A percentile compares a stretch with the other conserved stretches of the same genome.
Evolutionary conservation across 1,140 invertebrate genomes (phyloP).

Genomic region (Eufriesea mexicana): DNA sequence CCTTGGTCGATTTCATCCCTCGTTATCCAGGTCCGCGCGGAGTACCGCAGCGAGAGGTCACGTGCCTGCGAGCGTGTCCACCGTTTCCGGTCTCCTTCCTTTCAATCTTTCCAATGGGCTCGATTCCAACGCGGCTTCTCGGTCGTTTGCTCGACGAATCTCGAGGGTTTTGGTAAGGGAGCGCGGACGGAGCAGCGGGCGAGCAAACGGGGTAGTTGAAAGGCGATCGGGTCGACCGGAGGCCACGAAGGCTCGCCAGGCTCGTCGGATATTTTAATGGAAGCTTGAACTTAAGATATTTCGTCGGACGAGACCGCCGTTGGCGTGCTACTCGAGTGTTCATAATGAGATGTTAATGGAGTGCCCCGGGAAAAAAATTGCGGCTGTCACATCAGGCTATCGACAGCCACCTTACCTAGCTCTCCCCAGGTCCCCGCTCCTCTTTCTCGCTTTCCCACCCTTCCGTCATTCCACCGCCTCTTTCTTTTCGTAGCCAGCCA

Average conservation of each 20-base stretch:
- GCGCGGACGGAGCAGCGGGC: not conserved
- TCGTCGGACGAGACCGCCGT: slow-evolving; percentile 60
- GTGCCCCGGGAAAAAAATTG: slow-evolving; percentile 73
- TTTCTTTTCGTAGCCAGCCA: slow-evolving; percentile 21
- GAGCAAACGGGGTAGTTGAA: not conserved
- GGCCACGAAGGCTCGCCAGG: slow-evolving; percentile 54
- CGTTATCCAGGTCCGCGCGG: not conserved
- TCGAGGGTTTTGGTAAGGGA: too few species aligned
- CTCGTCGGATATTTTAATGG: slow-evolving; percentile 80
- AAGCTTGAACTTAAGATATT: slow-evolving; percentile 80
- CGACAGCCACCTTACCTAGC: slow-evolving; percentile 68
- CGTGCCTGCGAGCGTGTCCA: not conserved
- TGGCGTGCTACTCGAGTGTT: slow-evolving; percentile 71
- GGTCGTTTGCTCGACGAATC: slow-evolving; percentile 6
- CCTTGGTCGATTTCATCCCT: slow-evolving; percentile 13
- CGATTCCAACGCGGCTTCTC: slow-evolving; percentile 21
- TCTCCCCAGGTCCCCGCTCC: not conserved
- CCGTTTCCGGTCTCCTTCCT: slow-evolving; percentile 4
- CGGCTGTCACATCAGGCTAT: slow-evolving; percentile 76
- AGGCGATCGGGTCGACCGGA: slow-evolving; percentile 7
- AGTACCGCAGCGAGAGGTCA: not conserved
- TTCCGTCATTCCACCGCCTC: slow-evolving; percentile 1
- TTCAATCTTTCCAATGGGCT: slow-evolving; percentile 15
- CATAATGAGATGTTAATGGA: slow-evolving; percentile 81
- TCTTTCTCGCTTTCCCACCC: slow-evolving; percentile 16